These are phyloP conservation scores for Cotesia congregata DNA, from an alignment of 2,888 invertebrate genomes.

Conservation along the genomic window DNA sequence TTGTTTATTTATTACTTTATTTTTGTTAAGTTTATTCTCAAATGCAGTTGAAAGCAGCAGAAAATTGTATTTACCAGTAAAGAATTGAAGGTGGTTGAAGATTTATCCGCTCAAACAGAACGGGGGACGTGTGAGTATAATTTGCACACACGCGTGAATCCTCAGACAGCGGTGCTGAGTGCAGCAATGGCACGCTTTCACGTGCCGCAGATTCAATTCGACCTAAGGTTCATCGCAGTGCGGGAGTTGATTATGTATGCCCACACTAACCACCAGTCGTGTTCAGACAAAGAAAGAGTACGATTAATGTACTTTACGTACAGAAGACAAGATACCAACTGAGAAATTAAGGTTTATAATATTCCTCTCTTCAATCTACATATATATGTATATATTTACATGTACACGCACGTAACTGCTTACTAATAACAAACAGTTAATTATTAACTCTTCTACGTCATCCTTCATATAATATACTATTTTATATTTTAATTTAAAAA, in stretches of 20 bases:
- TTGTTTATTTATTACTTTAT: background rate
- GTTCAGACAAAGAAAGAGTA: conserved; percentile 24
- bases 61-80: conserved; percentile 4
- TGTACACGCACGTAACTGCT: background rate
- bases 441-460: conserved; percentile 10
- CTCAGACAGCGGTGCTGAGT: conserved; percentile 22
- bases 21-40: background rate
- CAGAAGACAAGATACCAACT: conserved; percentile 11
- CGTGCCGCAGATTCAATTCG: conserved; percentile 50
- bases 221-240: conserved; percentile 26
- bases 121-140: conserved; percentile 18
- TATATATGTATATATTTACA: conserved; percentile 15
- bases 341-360: conserved; percentile 18
- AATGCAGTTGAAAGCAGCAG: background rate
- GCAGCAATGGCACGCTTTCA: conserved; percentile 44
- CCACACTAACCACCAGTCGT: conserved; percentile 31
- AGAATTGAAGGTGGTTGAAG: conserved; percentile 4
- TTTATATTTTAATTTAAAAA: conserved; percentile 2
- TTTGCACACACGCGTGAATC: conserved; percentile 33
- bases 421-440: background rate
- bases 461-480: background rate
- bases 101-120: conserved; percentile 14
- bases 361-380: conserved; percentile 18
- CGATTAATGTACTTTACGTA: conserved; percentile 38
- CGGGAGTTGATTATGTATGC: conserved; percentile 42